Percentiles rank a stretch among this genome's conserved stretches.
These are phyloP conservation scores for Eumerus sabulonum DNA, from an alignment of 2,888 invertebrate genomes.

Conservation along the genomic window DNA sequence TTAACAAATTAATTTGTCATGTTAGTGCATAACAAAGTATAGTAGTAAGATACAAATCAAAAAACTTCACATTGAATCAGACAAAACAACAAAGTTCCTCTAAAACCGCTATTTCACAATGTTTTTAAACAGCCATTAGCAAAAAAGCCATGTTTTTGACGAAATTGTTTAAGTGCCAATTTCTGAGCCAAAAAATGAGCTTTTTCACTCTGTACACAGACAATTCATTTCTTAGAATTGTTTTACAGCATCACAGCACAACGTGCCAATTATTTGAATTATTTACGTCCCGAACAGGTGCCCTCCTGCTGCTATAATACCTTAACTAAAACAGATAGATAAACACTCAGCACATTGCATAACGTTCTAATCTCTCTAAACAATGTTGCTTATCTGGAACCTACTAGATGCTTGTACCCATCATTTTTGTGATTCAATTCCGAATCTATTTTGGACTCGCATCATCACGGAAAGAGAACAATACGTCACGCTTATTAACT, in stretches of 20 bases:
- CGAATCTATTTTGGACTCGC: constrained; percentile 43
- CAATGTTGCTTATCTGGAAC: constrained; percentile 19
- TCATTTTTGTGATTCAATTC: constrained; percentile 13
- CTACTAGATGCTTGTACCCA: not conserved
- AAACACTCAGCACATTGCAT: not conserved
- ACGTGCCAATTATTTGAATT: not conserved
- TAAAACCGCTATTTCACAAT: too few relatives aligned
- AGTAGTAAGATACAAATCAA: too few relatives aligned
- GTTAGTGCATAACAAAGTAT: too few relatives aligned
- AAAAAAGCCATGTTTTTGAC: too few relatives aligned
- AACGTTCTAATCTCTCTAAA: too few relatives aligned
- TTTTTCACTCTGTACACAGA: constrained; percentile 9
- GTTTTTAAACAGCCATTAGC: too few relatives aligned
- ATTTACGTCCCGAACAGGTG: constrained; percentile 17
- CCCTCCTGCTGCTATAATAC: constrained; percentile 4
- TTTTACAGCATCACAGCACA: not conserved
- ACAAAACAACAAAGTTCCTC: too few relatives aligned
- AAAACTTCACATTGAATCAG: not conserved
- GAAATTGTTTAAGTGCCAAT: not conserved
- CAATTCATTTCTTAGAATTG: constrained; percentile 11
- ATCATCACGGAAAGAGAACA: constrained; percentile 13
- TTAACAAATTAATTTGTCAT: too few relatives aligned
- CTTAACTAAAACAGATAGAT: not conserved
- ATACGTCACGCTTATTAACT: not conserved
- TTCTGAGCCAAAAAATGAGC: not conserved